These are phyloP conservation scores for Cephus cinctus DNA, from an alignment of 1,140 invertebrate species.

Conservation along the genomic window DNA sequence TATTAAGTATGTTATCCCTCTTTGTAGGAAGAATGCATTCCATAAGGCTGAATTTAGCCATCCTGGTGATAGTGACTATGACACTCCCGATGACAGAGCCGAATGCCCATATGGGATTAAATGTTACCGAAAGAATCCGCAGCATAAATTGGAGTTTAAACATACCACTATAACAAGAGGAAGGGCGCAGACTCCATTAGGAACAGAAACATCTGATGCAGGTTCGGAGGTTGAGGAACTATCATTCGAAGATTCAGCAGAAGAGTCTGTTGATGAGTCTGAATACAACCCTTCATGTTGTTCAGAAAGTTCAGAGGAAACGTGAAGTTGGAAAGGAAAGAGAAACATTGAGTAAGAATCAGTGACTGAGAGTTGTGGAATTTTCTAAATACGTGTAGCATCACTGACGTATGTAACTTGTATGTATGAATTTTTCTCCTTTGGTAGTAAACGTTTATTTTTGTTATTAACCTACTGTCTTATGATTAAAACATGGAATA, in stretches of 20 bases:
- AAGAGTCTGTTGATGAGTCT: slow-evolving; percentile 45
- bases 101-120: slow-evolving; percentile 56
- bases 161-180: slow-evolving; percentile 37
- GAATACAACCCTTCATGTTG: slow-evolving; percentile 38
- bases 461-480: too few species aligned
- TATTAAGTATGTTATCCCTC: slow-evolving; percentile 8
- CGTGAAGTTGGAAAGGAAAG: slow-evolving; percentile 13
- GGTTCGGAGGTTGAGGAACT: slow-evolving; percentile 12
- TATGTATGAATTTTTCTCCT: too few species aligned
- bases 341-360: too few species aligned
- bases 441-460: too few species aligned
- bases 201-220: slow-evolving; percentile 2
- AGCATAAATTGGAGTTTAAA: slow-evolving; percentile 54
- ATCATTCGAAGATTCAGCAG: slow-evolving; percentile 23
- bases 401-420: too few species aligned
- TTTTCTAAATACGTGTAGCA: too few species aligned
- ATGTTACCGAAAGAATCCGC: slow-evolving; percentile 58
- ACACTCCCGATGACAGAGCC: slow-evolving; percentile 48
- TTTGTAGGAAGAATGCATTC: slow-evolving; percentile 47
- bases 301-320: slow-evolving; percentile 24
- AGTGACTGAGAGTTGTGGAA: too few species aligned
- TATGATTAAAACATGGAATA: too few species aligned
- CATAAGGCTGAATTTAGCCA: slow-evolving; percentile 51
- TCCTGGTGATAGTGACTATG: slow-evolving; percentile 58
- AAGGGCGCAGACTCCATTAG: slow-evolving; percentile 13